Conservation (phyloP, 2,888 invertebrate species). For the Labia minor region DNA sequence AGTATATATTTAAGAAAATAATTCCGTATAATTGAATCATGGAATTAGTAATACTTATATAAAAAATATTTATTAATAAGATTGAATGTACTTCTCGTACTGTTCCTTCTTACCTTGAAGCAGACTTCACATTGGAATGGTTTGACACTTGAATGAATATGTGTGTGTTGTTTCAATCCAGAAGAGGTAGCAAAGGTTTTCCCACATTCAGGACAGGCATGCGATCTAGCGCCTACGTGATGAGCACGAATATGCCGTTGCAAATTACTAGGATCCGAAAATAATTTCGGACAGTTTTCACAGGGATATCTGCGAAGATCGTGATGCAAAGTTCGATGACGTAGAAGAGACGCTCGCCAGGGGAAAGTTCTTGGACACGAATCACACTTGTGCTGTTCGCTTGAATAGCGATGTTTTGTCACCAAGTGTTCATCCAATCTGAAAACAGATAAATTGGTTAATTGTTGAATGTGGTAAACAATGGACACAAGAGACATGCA, state of each 20-base stretch:
- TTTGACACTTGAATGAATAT: slow-evolving; percentile 96
- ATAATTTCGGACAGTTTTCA: slow-evolving; percentile 83
- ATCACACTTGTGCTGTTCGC: slow-evolving; percentile 71
- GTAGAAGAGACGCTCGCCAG: slow-evolving; percentile 65
- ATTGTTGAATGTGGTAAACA: background rate
- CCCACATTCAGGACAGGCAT: slow-evolving; percentile 96
- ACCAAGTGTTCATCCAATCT: slow-evolving; percentile 78
- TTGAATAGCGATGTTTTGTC: slow-evolving; percentile 63
- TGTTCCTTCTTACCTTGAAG: slow-evolving; percentile 56
- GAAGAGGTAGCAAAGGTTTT: slow-evolving; percentile 97
- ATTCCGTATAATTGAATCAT: too few relatives aligned
- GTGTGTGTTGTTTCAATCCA: slow-evolving; percentile 96
- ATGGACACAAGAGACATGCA: too few relatives aligned
- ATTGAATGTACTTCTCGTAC: too few relatives aligned
- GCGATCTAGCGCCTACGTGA: slow-evolving; percentile 90
- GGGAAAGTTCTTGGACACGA: slow-evolving; percentile 73
- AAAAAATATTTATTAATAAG: too few relatives aligned
- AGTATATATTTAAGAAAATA: too few relatives aligned
- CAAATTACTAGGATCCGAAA: slow-evolving; percentile 91
- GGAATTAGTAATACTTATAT: too few relatives aligned
- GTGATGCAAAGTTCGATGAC: slow-evolving; percentile 71
- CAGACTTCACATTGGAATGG: slow-evolving; percentile 96
- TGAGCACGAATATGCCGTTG: slow-evolving; percentile 92
- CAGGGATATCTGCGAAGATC: slow-evolving; percentile 80
- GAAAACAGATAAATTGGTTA: slow-evolving; percentile 33